A percentile compares a stretch with the other conserved stretches of the same genome.
Evolutionary conservation across 2,113 vertebrate genomes (phyloP).

Genomic region (Oryzias celebensis): DNA sequence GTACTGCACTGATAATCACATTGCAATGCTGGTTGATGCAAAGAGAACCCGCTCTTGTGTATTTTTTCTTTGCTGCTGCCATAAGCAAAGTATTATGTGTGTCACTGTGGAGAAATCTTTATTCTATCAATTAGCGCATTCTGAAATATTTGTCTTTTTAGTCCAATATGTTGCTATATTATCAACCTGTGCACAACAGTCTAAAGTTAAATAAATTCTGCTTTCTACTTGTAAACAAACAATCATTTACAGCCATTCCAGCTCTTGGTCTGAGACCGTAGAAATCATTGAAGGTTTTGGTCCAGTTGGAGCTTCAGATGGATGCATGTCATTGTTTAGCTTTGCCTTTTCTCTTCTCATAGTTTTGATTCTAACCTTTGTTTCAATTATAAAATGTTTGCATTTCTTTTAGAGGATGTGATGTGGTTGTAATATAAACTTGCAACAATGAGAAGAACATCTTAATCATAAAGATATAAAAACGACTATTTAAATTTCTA

Average conservation of each 20-base stretch:
- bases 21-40: constrained; percentile 64
- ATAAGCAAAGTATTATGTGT: constrained; percentile 22
- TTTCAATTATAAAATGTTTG: too few species aligned
- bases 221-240: constrained; percentile 34
- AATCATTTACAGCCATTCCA: constrained; percentile 8
- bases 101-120: neutral
- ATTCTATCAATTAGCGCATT: neutral
- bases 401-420: too few species aligned
- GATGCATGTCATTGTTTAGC: neutral
- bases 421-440: too few species aligned
- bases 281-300: constrained; percentile 9
- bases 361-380: too few species aligned
- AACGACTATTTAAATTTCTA: too few species aligned
- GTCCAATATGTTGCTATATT: neutral
- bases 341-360: too few species aligned
- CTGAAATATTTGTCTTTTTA: neutral
- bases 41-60: constrained; percentile 29
- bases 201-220: too few species aligned
- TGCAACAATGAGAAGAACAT: too few species aligned
- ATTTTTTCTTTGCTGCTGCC: constrained; percentile 27
- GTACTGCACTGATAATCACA: constrained; percentile 35
- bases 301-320: constrained; percentile 25
- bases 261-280: constrained; percentile 1
- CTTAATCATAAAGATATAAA: too few species aligned
- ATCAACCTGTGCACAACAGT: neutral